Percentiles rank a stretch among this genome's conserved stretches.
Conservation (phyloP, 2,888 invertebrate species). For the Torymus aiolomorphi region DNA sequence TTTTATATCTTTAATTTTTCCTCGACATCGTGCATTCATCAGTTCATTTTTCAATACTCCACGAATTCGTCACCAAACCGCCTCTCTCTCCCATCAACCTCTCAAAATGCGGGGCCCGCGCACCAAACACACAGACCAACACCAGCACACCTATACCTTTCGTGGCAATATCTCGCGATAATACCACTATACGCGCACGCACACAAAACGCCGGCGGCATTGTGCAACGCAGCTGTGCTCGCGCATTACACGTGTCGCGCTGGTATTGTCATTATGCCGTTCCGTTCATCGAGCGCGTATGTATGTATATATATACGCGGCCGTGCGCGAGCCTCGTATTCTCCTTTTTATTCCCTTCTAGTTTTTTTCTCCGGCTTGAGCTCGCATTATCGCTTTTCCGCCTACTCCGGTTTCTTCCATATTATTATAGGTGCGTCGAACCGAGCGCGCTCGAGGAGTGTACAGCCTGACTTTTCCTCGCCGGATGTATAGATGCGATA, state of each 20-base stretch:
- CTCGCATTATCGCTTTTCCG: constrained; percentile 4
- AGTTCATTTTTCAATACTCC: too few species aligned
- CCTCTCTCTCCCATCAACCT: too few species aligned
- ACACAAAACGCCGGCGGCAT: background rate
- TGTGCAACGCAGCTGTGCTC: background rate
- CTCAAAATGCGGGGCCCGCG: too few species aligned
- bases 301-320: background rate
- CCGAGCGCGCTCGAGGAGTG: background rate
- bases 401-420: constrained; percentile 19
- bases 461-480: constrained; percentile 1
- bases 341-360: background rate
- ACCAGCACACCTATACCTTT: too few species aligned
- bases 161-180: constrained; percentile 19
- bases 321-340: background rate
- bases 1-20: too few species aligned
- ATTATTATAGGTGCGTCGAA: constrained; percentile 3
- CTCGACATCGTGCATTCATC: too few species aligned
- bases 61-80: too few species aligned
- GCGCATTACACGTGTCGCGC: constrained; percentile 22
- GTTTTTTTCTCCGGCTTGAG: background rate
- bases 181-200: background rate
- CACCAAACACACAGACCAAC: too few species aligned
- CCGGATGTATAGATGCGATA: background rate
- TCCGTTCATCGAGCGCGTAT: constrained; percentile 27
- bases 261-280: constrained; percentile 18